Conservation (phyloP, 2,797 vertebrate species). For the Sylvilagus floridanus region DNA sequence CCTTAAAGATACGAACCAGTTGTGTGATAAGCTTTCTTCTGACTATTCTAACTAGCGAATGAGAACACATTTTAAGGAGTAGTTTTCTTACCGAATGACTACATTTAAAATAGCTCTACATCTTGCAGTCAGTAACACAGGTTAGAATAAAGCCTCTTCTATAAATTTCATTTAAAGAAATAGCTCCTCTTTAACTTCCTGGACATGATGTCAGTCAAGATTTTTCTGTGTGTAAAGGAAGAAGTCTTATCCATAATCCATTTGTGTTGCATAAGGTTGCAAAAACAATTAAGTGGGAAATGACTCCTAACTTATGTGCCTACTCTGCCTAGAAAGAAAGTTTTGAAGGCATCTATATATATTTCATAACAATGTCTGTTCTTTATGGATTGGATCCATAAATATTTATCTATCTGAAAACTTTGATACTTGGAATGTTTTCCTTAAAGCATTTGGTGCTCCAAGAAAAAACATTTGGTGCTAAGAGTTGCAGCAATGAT, state of each 20-base stretch:
- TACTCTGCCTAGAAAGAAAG: slow-evolving; percentile 78
- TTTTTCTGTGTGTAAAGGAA: slow-evolving; percentile 2
- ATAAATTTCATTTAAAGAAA: background rate
- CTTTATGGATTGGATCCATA: slow-evolving; percentile 87
- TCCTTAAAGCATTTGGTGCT: slow-evolving; percentile 85
- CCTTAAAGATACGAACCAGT: slow-evolving; percentile 41
- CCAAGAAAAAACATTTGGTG: slow-evolving; percentile 85
- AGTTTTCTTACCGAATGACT: slow-evolving; percentile 50
- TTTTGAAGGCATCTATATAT: slow-evolving; percentile 84
- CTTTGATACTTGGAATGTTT: slow-evolving; percentile 87
- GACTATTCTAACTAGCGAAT: background rate
- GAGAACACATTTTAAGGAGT: slow-evolving; percentile 41
- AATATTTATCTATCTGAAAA: slow-evolving; percentile 87
- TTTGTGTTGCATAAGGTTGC: slow-evolving; percentile 73
- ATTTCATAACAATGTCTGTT: slow-evolving; percentile 87
- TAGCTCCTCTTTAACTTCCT: slow-evolving; percentile 51
- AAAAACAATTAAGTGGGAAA: slow-evolving; percentile 83
- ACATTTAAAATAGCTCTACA: slow-evolving; percentile 3
- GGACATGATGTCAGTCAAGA: slow-evolving; percentile 62
- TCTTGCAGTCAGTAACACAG: background rate
- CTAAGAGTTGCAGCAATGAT: slow-evolving; percentile 80
- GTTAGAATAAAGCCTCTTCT: slow-evolving; percentile 26
- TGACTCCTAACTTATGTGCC: slow-evolving; percentile 80
- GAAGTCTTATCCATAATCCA: slow-evolving; percentile 61
- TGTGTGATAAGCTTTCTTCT: slow-evolving; percentile 30